These are phyloP conservation scores for Halisarca cf. caerulea DNA, from an alignment of 37 sponge, comb jelly and placozoan species.

Conservation along the genomic window DNA sequence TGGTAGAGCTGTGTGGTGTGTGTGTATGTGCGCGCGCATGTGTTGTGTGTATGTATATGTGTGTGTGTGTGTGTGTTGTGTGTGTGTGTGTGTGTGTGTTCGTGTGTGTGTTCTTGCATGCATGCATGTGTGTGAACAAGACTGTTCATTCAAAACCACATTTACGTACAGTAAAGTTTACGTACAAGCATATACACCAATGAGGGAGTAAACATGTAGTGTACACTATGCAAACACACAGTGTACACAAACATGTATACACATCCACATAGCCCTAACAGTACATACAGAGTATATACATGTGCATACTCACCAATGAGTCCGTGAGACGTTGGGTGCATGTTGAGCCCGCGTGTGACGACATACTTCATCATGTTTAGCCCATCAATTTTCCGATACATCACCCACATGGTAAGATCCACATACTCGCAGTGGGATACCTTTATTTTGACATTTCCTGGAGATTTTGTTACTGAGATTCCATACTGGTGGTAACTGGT, in stretches of 20 bases:
- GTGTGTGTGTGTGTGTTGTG: conserved; percentile 21
- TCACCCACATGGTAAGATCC: conserved; percentile 61
- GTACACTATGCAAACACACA: neutral
- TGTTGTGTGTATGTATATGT: conserved; percentile 6
- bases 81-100: conserved; percentile 20
- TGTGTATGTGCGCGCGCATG: neutral
- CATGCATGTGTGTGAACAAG: neutral
- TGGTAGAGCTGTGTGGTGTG: neutral
- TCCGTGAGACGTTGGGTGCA: conserved; percentile 72
- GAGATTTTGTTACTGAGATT: neutral
- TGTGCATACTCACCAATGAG: conserved; percentile 56
- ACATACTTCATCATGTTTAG: conserved; percentile 49
- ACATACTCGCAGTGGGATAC: conserved; percentile 70
- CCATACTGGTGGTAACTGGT: conserved; percentile 11
- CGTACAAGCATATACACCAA: too few species aligned
- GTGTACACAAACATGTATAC: neutral
- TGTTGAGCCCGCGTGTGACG: conserved; percentile 55
- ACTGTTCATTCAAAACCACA: too few species aligned
- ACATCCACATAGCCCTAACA: neutral
- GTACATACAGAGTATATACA: neutral
- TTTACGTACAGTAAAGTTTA: too few species aligned
- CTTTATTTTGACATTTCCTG: conserved; percentile 36
- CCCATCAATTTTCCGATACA: conserved; percentile 32
- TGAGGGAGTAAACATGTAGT: neutral
- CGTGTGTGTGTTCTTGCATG: conserved; percentile 11